Evolutionary conservation across 2,113 vertebrate genomes (phyloP), one percentile per base, ranked within the genome.

Genomic region (Rhea pennata): DNA sequence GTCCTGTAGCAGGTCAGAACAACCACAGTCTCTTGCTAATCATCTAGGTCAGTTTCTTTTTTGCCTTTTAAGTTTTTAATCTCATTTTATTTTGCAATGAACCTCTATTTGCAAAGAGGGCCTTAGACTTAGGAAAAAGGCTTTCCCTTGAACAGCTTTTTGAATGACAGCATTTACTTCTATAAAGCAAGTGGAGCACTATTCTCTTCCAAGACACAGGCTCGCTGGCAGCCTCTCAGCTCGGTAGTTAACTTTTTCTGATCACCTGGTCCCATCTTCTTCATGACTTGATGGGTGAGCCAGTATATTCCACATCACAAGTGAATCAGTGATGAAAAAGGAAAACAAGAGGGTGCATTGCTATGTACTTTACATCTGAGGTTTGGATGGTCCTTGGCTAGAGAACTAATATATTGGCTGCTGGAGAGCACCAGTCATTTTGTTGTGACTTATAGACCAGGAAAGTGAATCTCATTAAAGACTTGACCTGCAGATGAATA

Each of bases 391-490:
- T 46, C 27, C 1, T 0, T 33, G 58, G 31, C 36, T 65, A 56
- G 39, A n/a, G 33, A 93, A 31, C 19, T 74, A 23, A 69, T 23
- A 2, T 39, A 40, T 62, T 36, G 88, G 27, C 82, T 74, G 56
- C 79, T 81, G 62, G 70, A 84, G 86, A 84, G 39, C 66, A 84
- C 3, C 1, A 61, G 27, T 73, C 62, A 58, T 75, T 92, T 88
- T 40, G 12, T 20, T 40, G 62, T 89, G 74, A 92, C 59, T 94
- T 92, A 72, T 15, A 87, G 84, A 67, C 65, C 51, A 72, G 61
- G 24, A 42, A 84, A 89, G 62, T 58, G 66, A 84, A 92, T 94
- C 73, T 91, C 59, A 20, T 94, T 85, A 87, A 20, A 92, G 84
- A 79, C 27, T 66, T 54, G 74, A 91, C 66, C 74, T 87, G 87